Evolutionary conservation across 2,797 vertebrate species (phyloP).

Genomic region (Clarias platycephalus): DNA sequence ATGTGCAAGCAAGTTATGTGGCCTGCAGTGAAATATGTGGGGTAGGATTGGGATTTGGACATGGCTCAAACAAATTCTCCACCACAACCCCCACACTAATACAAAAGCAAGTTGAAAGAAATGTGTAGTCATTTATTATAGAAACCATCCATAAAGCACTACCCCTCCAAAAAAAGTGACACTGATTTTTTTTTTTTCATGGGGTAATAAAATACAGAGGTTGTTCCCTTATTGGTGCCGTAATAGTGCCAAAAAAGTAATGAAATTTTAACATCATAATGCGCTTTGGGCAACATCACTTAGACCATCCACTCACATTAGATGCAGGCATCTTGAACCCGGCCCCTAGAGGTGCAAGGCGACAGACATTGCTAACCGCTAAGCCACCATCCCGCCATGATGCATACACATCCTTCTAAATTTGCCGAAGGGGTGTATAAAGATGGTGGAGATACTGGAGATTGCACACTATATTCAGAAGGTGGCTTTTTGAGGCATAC

Average conservation of each 20-base stretch:
- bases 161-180: background rate
- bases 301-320: background rate
- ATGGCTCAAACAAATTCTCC: background rate
- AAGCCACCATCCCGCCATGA: too few species aligned
- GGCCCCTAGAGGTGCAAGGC: too few species aligned
- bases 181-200: background rate
- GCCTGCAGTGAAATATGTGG: background rate
- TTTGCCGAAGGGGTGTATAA: background rate
- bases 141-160: background rate
- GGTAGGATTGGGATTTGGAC: too few species aligned
- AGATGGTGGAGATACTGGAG: background rate
- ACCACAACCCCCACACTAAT: background rate
- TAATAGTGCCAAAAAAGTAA: background rate
- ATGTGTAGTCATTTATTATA: background rate
- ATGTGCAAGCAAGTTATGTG: background rate
- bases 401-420: background rate
- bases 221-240: too few species aligned
- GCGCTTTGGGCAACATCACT: background rate
- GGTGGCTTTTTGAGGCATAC: constrained; percentile 58
- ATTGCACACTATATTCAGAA: background rate
- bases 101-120: background rate
- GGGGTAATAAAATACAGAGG: background rate
- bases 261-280: background rate
- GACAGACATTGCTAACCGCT: too few species aligned
- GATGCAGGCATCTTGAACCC: background rate